Conservation (phyloP, 2,113 vertebrate species). For the Heterocephalus glaber region DNA sequence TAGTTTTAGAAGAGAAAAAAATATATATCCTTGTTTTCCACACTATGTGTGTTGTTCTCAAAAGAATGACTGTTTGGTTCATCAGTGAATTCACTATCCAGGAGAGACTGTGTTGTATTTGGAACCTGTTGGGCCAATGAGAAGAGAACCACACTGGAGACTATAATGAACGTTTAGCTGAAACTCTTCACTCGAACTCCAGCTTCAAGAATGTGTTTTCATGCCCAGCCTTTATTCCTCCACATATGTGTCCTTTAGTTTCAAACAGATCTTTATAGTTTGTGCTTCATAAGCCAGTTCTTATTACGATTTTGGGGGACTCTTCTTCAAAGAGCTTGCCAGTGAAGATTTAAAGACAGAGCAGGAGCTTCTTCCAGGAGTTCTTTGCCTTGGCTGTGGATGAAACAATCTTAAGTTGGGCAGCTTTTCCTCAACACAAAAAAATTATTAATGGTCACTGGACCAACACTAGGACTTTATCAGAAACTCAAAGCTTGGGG, state of each 20-base stretch:
- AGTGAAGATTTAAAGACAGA: constrained; percentile 93
- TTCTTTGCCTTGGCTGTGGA: constrained; percentile 91
- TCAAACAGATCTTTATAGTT: constrained; percentile 93
- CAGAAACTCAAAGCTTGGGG: constrained; percentile 91
- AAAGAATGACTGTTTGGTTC: constrained; percentile 97
- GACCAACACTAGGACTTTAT: constrained; percentile 93
- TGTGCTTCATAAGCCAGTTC: constrained; percentile 93
- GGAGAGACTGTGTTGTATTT: constrained; percentile 89
- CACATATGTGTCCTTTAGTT: constrained; percentile 96
- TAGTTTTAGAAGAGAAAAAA: constrained; percentile 99
- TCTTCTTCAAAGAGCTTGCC: constrained; percentile 94
- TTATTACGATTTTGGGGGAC: constrained; percentile 89
- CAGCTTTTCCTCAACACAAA: constrained; percentile 87
- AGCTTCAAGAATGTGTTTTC: constrained; percentile 92
- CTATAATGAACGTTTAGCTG: constrained; percentile 86
- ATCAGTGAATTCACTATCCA: constrained; percentile 90
- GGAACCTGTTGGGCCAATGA: constrained; percentile 89
- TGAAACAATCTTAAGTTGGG: constrained; percentile 87
- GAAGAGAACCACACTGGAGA: constrained; percentile 90
- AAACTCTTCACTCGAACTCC: constrained; percentile 88
- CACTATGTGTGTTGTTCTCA: constrained; percentile 99
- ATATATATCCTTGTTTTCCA: constrained; percentile 96
- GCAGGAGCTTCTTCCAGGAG: constrained; percentile 91
- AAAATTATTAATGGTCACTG: constrained; percentile 92
- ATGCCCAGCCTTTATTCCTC: constrained; percentile 92